phyloP scores from a whole-genome alignment of 2,888 invertebrate species.

The Polyploca ridens region DNA sequence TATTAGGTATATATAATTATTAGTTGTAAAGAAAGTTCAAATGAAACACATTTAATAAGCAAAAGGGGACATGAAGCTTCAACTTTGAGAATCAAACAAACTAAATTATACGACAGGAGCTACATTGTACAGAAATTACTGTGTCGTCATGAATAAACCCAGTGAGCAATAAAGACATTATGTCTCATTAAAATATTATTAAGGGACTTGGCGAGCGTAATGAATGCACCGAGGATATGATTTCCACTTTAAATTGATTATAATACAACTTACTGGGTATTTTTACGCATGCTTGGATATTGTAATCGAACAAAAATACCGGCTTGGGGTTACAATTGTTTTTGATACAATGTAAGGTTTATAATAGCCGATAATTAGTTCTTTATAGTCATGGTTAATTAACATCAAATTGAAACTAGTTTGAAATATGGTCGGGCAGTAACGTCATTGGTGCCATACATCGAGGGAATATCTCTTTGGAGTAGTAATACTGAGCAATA shows the following conservation, averaged over 20 bases:
- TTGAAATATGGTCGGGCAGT: too few species aligned
- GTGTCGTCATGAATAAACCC: conserved; percentile 31
- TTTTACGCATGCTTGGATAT: background rate
- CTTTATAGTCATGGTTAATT: background rate
- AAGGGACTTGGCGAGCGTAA: conserved; percentile 15
- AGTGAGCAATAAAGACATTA: conserved; percentile 34
- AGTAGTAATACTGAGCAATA: too few species aligned
- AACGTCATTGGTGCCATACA: too few species aligned
- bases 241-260: conserved; percentile 13
- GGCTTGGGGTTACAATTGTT: background rate
- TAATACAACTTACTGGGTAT: background rate
- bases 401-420: too few species aligned
- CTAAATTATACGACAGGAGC: conserved; percentile 26
- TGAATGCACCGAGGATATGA: conserved; percentile 1
- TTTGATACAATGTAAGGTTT: background rate
- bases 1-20: too few species aligned
- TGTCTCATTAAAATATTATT: conserved; percentile 24
- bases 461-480: too few species aligned
- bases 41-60: background rate
- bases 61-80: background rate
- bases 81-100: background rate
- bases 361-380: background rate
- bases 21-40: too few species aligned
- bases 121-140: conserved; percentile 30
- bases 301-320: background rate